These are phyloP conservation scores for Drosophila gaucha DNA, from an alignment of 2,888 invertebrate species.

Conservation along the genomic window DNA sequence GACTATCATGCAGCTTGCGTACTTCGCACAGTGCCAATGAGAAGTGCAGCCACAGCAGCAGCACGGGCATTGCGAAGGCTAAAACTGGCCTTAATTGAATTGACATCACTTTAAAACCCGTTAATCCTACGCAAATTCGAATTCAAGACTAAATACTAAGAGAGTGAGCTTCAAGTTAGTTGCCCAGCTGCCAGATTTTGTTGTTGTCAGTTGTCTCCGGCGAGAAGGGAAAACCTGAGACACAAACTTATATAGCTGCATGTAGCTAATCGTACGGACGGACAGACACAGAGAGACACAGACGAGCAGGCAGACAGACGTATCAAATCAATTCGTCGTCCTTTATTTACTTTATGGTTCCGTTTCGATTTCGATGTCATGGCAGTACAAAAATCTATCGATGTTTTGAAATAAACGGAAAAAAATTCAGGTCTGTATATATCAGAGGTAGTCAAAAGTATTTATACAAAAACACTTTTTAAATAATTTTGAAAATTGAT, in stretches of 20 bases:
- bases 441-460: too few relatives aligned
- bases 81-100: conserved; percentile 21
- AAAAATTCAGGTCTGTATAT: too few relatives aligned
- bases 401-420: too few relatives aligned
- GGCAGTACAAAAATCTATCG: too few relatives aligned
- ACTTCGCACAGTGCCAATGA: conserved; percentile 11
- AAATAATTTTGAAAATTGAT: too few relatives aligned
- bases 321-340: too few relatives aligned
- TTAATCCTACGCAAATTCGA: conserved; percentile 50
- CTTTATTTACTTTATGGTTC: too few relatives aligned
- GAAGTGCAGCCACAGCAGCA: conserved; percentile 33
- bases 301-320: too few relatives aligned
- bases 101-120: conserved; percentile 56
- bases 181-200: conserved; percentile 2
- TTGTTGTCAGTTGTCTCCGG: conserved; percentile 22
- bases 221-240: conserved; percentile 63
- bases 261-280: too few relatives aligned
- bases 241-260: conserved; percentile 56
- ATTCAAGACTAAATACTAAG: conserved; percentile 47
- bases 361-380: too few relatives aligned
- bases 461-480: too few relatives aligned
- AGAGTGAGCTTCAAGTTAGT: conserved; percentile 8
- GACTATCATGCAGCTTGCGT: conserved; percentile 21
- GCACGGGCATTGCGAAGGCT: conserved; percentile 8
- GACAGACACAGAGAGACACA: too few relatives aligned